Evolutionary conservation across 2,888 invertebrate genomes (phyloP).

Genomic region (Pherbina coryleti): DNA sequence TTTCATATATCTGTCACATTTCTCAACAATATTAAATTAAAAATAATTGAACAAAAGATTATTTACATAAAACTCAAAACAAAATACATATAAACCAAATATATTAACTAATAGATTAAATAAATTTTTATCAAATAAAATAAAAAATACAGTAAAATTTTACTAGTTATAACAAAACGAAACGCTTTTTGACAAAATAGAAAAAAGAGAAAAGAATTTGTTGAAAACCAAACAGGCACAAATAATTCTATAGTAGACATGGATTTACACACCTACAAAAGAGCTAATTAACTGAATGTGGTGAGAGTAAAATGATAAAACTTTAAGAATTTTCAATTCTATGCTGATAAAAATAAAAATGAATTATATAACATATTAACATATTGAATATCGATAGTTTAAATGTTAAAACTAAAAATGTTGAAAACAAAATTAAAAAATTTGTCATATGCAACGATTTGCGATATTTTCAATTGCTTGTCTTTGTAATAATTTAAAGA

Average conservation of each 20-base stretch:
- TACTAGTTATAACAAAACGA: background rate
- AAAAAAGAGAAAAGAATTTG: background rate
- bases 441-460: background rate
- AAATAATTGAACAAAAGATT: slow-evolving; percentile 21
- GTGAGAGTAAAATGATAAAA: no score
- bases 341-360: no score
- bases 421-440: background rate
- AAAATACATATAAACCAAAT: slow-evolving; percentile 22
- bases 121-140: background rate
- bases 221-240: no score
- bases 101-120: slow-evolving; percentile 34
- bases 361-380: no score
- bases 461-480: background rate
- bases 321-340: no score
- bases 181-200: background rate
- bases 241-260: no score
- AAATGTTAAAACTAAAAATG: no score
- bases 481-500: background rate
- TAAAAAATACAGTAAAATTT: background rate
- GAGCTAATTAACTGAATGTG: no score
- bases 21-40: slow-evolving; percentile 24
- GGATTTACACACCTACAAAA: no score
- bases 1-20: slow-evolving; percentile 6
- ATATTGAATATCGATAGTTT: no score
- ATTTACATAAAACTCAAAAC: slow-evolving; percentile 13